Conservation (phyloP, 2,888 invertebrate genomes). For the Callinectes sapidus region DNA sequence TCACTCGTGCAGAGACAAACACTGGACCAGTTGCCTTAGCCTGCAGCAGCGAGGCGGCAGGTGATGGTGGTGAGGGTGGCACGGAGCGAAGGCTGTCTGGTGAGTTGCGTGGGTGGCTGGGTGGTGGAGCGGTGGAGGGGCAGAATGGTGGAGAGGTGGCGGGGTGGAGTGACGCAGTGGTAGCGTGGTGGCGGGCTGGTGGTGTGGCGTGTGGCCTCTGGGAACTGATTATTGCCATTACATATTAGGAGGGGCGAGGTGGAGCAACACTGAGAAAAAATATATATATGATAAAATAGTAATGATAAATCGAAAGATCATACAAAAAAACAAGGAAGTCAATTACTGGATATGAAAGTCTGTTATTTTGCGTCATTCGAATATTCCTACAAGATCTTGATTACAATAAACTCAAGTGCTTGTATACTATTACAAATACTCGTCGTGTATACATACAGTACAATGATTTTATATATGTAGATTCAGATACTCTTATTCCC, state of each 20-base stretch:
- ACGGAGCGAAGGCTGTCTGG: background rate
- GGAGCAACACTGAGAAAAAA: background rate
- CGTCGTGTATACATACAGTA: too few species aligned
- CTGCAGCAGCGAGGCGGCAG: background rate
- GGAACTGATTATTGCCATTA: constrained; percentile 14
- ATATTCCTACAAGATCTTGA: background rate
- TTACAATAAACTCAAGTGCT: too few species aligned
- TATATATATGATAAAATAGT: background rate
- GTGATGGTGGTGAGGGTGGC: background rate
- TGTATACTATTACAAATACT: too few species aligned
- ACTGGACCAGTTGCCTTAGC: background rate
- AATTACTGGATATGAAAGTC: background rate
- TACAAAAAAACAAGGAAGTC: background rate
- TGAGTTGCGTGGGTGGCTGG: background rate
- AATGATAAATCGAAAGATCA: background rate
- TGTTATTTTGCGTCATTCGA: background rate
- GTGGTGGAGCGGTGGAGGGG: background rate
- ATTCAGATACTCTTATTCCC: too few species aligned
- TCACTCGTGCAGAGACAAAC: background rate
- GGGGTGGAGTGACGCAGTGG: background rate
- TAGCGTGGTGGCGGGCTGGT: background rate
- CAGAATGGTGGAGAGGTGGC: background rate
- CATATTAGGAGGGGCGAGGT: background rate
- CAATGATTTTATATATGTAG: too few species aligned
- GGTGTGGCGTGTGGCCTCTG: background rate